Percentiles rank a stretch among this genome's conserved stretches.
phyloP scores from a whole-genome alignment of 2,797 vertebrate genomes.

The Tokudaia tokunoshimensis region DNA sequence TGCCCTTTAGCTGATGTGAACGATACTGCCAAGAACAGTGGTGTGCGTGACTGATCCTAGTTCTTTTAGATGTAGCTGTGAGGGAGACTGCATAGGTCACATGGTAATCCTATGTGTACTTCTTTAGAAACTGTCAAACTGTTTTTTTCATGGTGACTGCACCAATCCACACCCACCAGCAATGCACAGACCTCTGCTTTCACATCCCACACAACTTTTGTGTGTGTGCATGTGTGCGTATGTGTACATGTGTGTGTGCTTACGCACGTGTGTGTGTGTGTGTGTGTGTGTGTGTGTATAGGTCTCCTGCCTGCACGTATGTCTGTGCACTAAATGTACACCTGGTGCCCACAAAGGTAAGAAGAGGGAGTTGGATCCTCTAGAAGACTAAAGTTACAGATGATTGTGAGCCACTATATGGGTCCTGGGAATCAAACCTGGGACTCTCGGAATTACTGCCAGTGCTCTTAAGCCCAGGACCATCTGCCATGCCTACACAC shows the following conservation, averaged over 20 bases:
- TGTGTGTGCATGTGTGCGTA: neutral
- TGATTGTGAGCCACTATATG: neutral
- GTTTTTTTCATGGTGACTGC: conserved; percentile 16
- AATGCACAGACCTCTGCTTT: neutral
- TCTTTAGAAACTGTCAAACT: conserved; percentile 6
- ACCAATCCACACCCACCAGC: neutral
- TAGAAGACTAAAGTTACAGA: neutral
- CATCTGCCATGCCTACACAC: neutral
- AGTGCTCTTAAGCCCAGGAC: neutral
- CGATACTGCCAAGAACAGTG: neutral
- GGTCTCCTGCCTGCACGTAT: neutral
- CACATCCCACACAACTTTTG: neutral
- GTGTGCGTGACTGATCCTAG: neutral
- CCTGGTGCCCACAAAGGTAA: neutral
- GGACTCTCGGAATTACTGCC: neutral
- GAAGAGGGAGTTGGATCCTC: neutral
- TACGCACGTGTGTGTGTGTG: neutral
- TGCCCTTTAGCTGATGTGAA: neutral
- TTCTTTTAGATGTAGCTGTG: neutral
- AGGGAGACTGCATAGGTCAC: neutral
- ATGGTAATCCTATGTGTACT: neutral
- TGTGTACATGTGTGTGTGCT: neutral
- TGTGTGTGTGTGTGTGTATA: neutral
- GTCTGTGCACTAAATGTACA: neutral
- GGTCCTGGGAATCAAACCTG: neutral